Conservation (phyloP, 2,888 invertebrate genomes). For the Lasioglossum figueresi region DNA sequence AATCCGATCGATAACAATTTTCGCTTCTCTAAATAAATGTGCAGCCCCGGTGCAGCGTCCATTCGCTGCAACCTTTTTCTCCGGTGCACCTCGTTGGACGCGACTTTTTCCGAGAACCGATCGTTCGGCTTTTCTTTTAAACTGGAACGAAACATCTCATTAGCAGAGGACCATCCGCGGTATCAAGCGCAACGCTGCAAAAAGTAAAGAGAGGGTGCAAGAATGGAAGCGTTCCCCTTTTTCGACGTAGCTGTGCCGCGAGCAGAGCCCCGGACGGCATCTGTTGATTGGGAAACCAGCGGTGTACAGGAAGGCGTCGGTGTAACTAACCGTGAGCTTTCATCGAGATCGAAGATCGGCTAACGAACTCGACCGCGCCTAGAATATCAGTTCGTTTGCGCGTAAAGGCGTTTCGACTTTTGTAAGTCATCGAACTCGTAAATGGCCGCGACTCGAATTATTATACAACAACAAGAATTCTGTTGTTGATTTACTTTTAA, state of each 20-base stretch:
- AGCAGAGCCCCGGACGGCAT: slow-evolving; percentile 49
- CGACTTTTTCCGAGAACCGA: background rate
- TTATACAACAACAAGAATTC: too few relatives aligned
- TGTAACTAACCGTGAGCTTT: slow-evolving; percentile 81
- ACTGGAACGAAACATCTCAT: slow-evolving; percentile 12
- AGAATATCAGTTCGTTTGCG: slow-evolving; percentile 73
- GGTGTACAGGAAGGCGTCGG: slow-evolving; percentile 55
- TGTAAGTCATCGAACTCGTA: slow-evolving; percentile 19
- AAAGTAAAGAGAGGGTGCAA: slow-evolving; percentile 31
- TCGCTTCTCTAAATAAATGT: background rate
- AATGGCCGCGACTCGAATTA: background rate
- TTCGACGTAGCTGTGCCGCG: slow-evolving; percentile 32
- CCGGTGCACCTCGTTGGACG: background rate
- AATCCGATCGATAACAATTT: background rate
- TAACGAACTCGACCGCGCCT: slow-evolving; percentile 77
- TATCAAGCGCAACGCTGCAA: slow-evolving; percentile 25
- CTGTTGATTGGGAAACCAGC: slow-evolving; percentile 77
- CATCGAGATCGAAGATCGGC: slow-evolving; percentile 76
- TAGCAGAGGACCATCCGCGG: background rate
- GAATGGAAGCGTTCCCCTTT: slow-evolving; percentile 39
- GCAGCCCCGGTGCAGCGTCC: background rate
- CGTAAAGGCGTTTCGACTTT: slow-evolving; percentile 36
- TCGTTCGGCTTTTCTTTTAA: slow-evolving; percentile 1
- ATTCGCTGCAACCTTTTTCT: background rate
- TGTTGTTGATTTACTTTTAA: too few relatives aligned